Percentiles rank a stretch among this genome's conserved stretches.
Evolutionary conservation across 2,113 vertebrate genomes (phyloP).

Genomic region (Crotalus tigris): DNA sequence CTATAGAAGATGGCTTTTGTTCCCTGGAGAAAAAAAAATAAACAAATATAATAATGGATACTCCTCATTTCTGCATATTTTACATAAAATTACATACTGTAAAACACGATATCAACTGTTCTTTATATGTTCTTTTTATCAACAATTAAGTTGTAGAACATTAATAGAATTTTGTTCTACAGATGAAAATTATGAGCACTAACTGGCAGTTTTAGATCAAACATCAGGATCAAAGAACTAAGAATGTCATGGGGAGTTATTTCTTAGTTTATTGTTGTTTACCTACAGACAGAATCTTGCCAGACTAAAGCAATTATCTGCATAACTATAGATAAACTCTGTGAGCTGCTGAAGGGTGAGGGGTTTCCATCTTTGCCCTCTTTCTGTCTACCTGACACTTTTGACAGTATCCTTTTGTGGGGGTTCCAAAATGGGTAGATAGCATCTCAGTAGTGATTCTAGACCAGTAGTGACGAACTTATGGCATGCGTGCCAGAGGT

Average conservation of each 20-base stretch:
- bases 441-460: neutral
- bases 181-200: neutral
- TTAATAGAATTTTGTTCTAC: neutral
- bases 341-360: neutral
- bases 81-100: neutral
- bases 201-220: neutral
- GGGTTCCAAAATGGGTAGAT: neutral
- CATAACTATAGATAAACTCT: neutral
- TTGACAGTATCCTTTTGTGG: neutral
- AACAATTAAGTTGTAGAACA: neutral
- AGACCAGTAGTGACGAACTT: neutral
- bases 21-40: conserved; percentile 38
- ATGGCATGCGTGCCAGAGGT: no score
- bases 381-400: neutral
- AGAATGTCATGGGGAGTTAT: neutral
- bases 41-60: neutral
- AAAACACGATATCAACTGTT: neutral
- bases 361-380: neutral
- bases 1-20: conserved; percentile 51
- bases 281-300: neutral
- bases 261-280: neutral
- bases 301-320: neutral
- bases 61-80: neutral
- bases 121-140: neutral
- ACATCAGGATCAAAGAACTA: neutral